These are phyloP conservation scores for Porites divaricata DNA, from an alignment of 92 coral and sea anemone genomes.

Conservation along the genomic window DNA sequence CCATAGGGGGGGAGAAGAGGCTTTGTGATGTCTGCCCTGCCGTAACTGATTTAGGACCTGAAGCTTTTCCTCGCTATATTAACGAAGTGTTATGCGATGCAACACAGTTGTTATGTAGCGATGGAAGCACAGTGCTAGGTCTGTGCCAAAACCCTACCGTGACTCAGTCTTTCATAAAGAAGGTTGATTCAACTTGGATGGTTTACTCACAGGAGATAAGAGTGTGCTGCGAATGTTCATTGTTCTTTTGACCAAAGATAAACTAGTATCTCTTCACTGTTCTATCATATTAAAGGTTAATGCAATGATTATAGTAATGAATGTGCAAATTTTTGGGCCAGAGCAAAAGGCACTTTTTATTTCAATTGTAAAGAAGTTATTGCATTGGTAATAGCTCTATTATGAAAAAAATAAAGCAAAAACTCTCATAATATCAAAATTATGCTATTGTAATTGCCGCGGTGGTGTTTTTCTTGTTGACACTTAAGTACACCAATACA, in stretches of 20 bases:
- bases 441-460: too few species aligned
- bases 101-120: background rate
- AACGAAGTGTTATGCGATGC: slow-evolving; percentile 51
- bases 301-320: too few species aligned
- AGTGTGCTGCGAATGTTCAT: slow-evolving; percentile 46
- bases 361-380: too few species aligned
- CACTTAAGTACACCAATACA: too few species aligned
- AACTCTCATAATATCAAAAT: too few species aligned
- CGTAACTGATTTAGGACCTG: slow-evolving; percentile 50
- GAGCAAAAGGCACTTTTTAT: too few species aligned
- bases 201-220: slow-evolving; percentile 39
- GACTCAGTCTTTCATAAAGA: slow-evolving; percentile 25
- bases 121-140: background rate
- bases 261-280: too few species aligned
- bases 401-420: too few species aligned
- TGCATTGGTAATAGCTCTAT: too few species aligned
- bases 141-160: slow-evolving; percentile 26
- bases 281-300: too few species aligned
- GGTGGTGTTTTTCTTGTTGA: too few species aligned
- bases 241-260: background rate
- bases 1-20: slow-evolving; percentile 11
- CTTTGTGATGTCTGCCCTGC: slow-evolving; percentile 49
- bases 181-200: background rate
- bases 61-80: slow-evolving; percentile 36
- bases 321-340: too few species aligned